Conservation (phyloP, 2,888 invertebrate genomes). For the Hanleya hanleyi region DNA sequence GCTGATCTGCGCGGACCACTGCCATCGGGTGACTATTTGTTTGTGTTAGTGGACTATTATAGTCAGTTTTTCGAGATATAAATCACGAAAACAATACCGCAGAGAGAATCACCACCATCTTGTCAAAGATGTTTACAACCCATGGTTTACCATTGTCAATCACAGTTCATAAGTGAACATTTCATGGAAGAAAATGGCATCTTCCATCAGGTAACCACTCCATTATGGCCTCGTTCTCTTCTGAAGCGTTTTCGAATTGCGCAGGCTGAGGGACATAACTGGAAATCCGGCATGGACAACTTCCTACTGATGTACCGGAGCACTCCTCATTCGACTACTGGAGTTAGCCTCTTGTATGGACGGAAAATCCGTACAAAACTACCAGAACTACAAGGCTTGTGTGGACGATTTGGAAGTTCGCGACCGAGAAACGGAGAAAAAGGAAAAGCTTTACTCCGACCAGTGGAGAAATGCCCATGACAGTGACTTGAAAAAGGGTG, state of each 20-base stretch:
- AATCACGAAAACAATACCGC: constrained; percentile 16
- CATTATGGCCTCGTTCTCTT: constrained; percentile 23
- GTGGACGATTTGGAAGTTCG: neutral
- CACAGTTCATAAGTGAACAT: constrained; percentile 15
- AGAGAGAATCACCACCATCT: constrained; percentile 11
- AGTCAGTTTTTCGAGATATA: constrained; percentile 19
- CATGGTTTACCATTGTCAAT: constrained; percentile 22
- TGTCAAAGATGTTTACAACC: constrained; percentile 15
- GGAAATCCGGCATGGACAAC: constrained; percentile 17
- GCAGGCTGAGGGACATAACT: constrained; percentile 21
- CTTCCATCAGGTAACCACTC: constrained; percentile 2
- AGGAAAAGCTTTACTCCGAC: constrained; percentile 21
- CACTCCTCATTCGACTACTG: constrained; percentile 32
- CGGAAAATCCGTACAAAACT: constrained; percentile 28
- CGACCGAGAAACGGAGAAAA: constrained; percentile 12
- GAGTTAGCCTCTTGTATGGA: constrained; percentile 25
- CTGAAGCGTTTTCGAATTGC: constrained; percentile 26
- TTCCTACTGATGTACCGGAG: constrained; percentile 21
- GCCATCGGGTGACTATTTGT: constrained; percentile 16
- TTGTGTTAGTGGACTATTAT: constrained; percentile 30
- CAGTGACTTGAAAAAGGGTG: neutral
- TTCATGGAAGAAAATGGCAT: constrained; percentile 15
- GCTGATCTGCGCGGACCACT: constrained; percentile 30
- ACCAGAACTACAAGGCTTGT: neutral
- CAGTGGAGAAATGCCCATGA: constrained; percentile 6